These are phyloP conservation scores for Halisarca cf. caerulea DNA, from an alignment of 37 sponge, comb jelly and placozoan genomes.

Conservation along the genomic window DNA sequence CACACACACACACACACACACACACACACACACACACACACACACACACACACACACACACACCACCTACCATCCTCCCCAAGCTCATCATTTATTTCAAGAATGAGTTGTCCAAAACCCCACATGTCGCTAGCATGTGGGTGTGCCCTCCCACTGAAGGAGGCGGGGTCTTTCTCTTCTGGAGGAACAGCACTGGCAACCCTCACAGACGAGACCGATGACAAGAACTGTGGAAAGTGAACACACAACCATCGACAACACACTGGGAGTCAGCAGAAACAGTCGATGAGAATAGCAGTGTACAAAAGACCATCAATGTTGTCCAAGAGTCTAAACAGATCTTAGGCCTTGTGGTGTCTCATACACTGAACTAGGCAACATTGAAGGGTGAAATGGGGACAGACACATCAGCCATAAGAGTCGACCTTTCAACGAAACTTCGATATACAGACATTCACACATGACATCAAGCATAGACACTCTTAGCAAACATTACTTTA, in stretches of 20 bases:
- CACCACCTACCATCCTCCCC: slow-evolving; percentile 21
- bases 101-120: slow-evolving; percentile 64
- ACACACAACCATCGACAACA: neutral
- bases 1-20: too few species aligned
- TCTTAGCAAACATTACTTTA: neutral
- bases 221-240: slow-evolving; percentile 48
- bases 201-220: slow-evolving; percentile 26
- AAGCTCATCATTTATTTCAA: slow-evolving; percentile 31
- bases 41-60: too few species aligned
- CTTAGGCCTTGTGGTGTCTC: too few species aligned
- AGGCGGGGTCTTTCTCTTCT: slow-evolving; percentile 49
- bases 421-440: too few species aligned
- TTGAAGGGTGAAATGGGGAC: too few species aligned
- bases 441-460: neutral
- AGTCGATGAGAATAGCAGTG: too few species aligned
- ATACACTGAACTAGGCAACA: too few species aligned
- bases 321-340: too few species aligned
- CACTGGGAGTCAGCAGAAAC: too few species aligned
- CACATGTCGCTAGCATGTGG: slow-evolving; percentile 63
- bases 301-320: too few species aligned
- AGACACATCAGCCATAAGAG: too few species aligned
- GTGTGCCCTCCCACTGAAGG: neutral
- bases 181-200: slow-evolving; percentile 51
- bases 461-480: neutral
- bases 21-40: neutral